These are phyloP conservation scores for Apeltes quadracus DNA, from an alignment of 2,113 vertebrate species.

Conservation along the genomic window DNA sequence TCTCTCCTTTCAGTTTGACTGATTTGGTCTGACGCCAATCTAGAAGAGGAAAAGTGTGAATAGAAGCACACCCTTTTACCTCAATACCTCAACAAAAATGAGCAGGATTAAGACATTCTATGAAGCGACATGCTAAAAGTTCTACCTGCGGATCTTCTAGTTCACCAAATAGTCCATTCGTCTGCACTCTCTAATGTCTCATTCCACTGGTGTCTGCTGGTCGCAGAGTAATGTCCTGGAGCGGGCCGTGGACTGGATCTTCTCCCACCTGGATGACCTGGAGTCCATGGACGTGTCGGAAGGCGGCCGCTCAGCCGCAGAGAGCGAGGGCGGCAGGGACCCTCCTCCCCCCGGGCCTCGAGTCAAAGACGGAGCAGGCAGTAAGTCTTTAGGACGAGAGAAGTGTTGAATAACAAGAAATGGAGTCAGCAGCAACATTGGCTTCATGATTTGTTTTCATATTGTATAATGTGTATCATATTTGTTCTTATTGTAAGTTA, in stretches of 20 bases:
- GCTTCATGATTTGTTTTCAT: not conserved
- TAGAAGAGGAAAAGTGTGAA: conserved; percentile 17
- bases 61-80: not conserved
- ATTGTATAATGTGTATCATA: not conserved
- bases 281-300: conserved; percentile 99
- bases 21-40: conserved; percentile 11
- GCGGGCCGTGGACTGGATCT: conserved; percentile 98
- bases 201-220: not conserved
- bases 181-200: not conserved
- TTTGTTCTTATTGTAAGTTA: not conserved
- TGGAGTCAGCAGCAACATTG: not conserved
- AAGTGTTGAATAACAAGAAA: not conserved
- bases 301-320: conserved; percentile 91
- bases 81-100: not conserved
- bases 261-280: conserved; percentile 96
- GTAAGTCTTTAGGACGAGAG: conserved; percentile 75
- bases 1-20: not conserved
- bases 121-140: not conserved
- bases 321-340: conserved; percentile 89
- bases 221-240: conserved; percentile 92
- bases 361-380: conserved; percentile 92
- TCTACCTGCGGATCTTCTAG: not conserved
- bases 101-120: not conserved
- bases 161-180: not conserved
- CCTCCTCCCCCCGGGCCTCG: conserved; percentile 94